phyloP scores from a whole-genome alignment of 2,797 vertebrate genomes.

The Erethizon dorsatum region DNA sequence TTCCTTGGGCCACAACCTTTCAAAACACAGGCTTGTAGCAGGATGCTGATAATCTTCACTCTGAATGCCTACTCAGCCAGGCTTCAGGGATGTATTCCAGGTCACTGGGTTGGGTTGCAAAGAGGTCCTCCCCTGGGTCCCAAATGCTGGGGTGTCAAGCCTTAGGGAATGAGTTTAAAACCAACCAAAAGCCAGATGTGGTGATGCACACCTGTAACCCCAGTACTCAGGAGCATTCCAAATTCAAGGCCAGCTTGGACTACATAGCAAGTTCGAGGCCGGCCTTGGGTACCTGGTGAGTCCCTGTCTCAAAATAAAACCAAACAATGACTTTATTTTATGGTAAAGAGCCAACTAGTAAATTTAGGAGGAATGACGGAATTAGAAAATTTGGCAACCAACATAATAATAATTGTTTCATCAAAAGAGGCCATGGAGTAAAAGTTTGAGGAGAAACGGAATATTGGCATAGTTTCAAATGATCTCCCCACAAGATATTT shows the following conservation, averaged over 20 bases:
- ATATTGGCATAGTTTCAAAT: slow-evolving; percentile 10
- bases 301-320: not conserved
- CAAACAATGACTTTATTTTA: not conserved
- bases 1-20: slow-evolving; percentile 78
- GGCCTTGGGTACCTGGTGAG: not conserved
- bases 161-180: not conserved
- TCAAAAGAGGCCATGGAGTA: not conserved
- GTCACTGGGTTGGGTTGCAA: not conserved
- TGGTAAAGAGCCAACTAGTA: not conserved
- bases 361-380: slow-evolving; percentile 37
- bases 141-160: not conserved
- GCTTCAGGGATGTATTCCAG: not conserved
- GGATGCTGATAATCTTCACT: slow-evolving; percentile 63
- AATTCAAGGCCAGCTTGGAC: not conserved
- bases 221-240: not conserved
- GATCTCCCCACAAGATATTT: slow-evolving; percentile 18
- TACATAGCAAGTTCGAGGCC: not conserved
- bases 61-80: not conserved
- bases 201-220: not conserved
- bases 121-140: not conserved
- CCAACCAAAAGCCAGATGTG: not conserved
- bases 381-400: slow-evolving; percentile 32
- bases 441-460: slow-evolving; percentile 57
- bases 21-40: not conserved
- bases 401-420: slow-evolving; percentile 1